A percentile compares a stretch with the other conserved stretches of the same genome.
phyloP scores from a whole-genome alignment of 2,888 invertebrate species.

The Junonia oenone region DNA sequence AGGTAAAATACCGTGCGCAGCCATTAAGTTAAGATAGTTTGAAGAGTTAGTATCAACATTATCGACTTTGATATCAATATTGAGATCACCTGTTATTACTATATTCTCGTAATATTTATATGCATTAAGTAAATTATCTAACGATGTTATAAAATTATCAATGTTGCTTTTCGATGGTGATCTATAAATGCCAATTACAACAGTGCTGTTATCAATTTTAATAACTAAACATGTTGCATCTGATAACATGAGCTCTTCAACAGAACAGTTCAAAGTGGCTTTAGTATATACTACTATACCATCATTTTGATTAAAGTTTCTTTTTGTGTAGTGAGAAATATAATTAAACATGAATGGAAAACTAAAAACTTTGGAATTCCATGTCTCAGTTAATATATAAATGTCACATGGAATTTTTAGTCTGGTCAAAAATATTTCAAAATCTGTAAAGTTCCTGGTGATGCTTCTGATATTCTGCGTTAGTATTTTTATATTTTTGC shows the following conservation, averaged over 20 bases:
- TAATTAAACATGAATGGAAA: background rate
- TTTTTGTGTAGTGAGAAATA: background rate
- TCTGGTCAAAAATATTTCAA: background rate
- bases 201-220: background rate
- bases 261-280: background rate
- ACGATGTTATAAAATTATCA: slow-evolving; percentile 14
- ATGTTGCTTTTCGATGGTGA: slow-evolving; percentile 23
- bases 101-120: slow-evolving; percentile 15
- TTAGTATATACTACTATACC: background rate
- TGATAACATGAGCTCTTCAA: background rate
- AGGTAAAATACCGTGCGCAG: slow-evolving; percentile 18
- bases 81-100: slow-evolving; percentile 25
- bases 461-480: background rate
- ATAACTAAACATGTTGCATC: background rate
- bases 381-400: background rate
- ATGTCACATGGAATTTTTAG: background rate
- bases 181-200: slow-evolving; percentile 17
- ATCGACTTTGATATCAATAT: slow-evolving; percentile 17
- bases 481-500: background rate
- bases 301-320: background rate
- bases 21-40: slow-evolving; percentile 20
- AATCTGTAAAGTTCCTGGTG: background rate
- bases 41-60: slow-evolving; percentile 5
- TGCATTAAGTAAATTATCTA: slow-evolving; percentile 18
- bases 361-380: background rate